Conservation (phyloP, 2,888 invertebrate species). For the Cremastinae sp. region DNA sequence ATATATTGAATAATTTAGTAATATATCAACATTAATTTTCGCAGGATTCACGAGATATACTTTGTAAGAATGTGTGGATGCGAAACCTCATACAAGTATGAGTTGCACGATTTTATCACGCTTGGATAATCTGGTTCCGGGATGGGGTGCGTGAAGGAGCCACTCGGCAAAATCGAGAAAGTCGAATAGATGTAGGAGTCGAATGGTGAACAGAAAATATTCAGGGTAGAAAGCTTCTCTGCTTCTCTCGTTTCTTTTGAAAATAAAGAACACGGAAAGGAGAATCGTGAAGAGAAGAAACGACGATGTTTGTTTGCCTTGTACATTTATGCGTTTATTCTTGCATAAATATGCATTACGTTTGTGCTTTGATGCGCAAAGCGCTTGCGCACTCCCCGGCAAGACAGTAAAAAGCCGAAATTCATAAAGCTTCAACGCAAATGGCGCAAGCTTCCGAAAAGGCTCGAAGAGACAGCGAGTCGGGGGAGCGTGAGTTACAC, state of each 20-base stretch:
- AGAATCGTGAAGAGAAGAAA: conserved; percentile 1
- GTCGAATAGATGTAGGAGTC: conserved; percentile 2
- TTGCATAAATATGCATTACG: conserved; percentile 13
- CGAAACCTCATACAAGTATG: conserved; percentile 23
- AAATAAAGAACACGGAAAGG: too few relatives aligned
- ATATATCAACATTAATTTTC: too few relatives aligned
- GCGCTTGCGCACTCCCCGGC: neutral
- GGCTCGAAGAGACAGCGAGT: conserved; percentile 29
- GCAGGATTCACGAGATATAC: neutral
- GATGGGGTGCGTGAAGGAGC: conserved; percentile 48
- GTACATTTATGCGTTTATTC: conserved; percentile 18
- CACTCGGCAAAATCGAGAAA: neutral
- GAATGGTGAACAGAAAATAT: conserved; percentile 17
- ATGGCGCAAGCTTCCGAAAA: conserved; percentile 9
- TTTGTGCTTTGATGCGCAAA: conserved; percentile 31
- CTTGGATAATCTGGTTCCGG: conserved; percentile 49
- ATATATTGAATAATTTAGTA: too few relatives aligned
- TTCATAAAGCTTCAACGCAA: conserved; percentile 26
- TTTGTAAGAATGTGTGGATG: conserved; percentile 1
- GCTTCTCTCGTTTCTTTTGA: too few relatives aligned
- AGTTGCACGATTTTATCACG: conserved; percentile 42
- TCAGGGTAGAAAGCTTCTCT: conserved; percentile 23
- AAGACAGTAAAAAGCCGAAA: conserved; percentile 25
- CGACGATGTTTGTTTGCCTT: neutral
- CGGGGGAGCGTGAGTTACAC: conserved; percentile 42